Conservation (phyloP, 1,140 invertebrate genomes). For the Drosophila punjabiensis region DNA sequence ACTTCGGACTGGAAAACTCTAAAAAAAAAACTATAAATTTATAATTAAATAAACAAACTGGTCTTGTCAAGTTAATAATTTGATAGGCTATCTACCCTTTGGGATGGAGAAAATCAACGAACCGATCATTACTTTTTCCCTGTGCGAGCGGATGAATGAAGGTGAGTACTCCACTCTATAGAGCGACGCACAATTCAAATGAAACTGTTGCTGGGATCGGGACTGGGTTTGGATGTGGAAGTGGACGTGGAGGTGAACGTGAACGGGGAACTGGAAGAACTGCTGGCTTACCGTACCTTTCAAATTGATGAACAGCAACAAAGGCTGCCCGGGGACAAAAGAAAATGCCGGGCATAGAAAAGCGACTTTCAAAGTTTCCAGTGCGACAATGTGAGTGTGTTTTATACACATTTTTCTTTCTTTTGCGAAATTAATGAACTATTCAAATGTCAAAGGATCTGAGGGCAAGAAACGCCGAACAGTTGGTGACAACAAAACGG, state of each 20-base stretch:
- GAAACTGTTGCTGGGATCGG: constrained; percentile 52
- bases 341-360: constrained; percentile 75
- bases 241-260: not conserved
- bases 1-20: not conserved
- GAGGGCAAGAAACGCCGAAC: constrained; percentile 66
- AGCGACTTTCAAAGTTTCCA: constrained; percentile 79
- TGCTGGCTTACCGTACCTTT: constrained; percentile 74
- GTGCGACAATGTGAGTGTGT: constrained; percentile 62
- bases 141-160: constrained; percentile 24
- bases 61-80: too few species aligned
- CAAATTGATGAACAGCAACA: constrained; percentile 83
- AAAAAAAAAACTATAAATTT: not conserved
- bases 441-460: constrained; percentile 83
- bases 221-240: constrained; percentile 23
- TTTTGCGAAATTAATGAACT: constrained; percentile 82
- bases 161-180: constrained; percentile 22
- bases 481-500: constrained; percentile 73
- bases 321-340: constrained; percentile 67
- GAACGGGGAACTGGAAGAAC: constrained; percentile 30
- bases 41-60: not conserved
- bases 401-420: constrained; percentile 59
- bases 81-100: too few species aligned
- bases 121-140: constrained; percentile 2
- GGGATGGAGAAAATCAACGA: not conserved
- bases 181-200: constrained; percentile 61